A percentile compares a stretch with the other conserved stretches of the same genome.
Conservation (phyloP, 1,140 invertebrate species). For the Venturia canescens region DNA sequence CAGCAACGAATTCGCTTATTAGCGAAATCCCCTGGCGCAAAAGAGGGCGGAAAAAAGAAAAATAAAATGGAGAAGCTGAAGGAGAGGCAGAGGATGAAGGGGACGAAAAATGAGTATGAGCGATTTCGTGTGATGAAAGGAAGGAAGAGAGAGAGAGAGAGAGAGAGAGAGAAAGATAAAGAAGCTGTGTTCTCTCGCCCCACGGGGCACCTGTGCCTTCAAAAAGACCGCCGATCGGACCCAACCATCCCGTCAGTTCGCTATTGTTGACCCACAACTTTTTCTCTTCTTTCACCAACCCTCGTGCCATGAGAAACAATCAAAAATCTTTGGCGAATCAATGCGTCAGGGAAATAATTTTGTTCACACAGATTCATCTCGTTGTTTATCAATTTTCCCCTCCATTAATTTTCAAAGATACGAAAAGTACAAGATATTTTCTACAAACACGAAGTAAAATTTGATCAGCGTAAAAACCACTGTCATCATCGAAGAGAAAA, state of each 20-base stretch:
- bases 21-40: slow-evolving; percentile 63
- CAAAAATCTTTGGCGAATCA: slow-evolving; percentile 26
- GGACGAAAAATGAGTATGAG: background rate
- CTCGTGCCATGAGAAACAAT: slow-evolving; percentile 58
- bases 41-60: slow-evolving; percentile 48
- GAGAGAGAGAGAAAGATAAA: background rate
- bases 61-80: slow-evolving; percentile 24
- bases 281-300: slow-evolving; percentile 46
- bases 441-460: too few species aligned
- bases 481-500: too few species aligned
- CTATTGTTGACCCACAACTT: slow-evolving; percentile 55
- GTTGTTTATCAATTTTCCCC: background rate
- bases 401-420: background rate
- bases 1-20: slow-evolving; percentile 62
- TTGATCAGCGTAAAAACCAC: too few species aligned
- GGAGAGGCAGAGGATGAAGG: background rate
- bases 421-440: too few species aligned
- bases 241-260: slow-evolving; percentile 43
- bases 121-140: background rate
- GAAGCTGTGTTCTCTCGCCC: slow-evolving; percentile 20
- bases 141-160: background rate
- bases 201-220: slow-evolving; percentile 60
- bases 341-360: background rate
- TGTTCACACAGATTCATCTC: background rate
- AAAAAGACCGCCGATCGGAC: slow-evolving; percentile 63